phyloP scores from a whole-genome alignment of 2,797 vertebrate genomes.

The Notoglanidium macrostoma region DNA sequence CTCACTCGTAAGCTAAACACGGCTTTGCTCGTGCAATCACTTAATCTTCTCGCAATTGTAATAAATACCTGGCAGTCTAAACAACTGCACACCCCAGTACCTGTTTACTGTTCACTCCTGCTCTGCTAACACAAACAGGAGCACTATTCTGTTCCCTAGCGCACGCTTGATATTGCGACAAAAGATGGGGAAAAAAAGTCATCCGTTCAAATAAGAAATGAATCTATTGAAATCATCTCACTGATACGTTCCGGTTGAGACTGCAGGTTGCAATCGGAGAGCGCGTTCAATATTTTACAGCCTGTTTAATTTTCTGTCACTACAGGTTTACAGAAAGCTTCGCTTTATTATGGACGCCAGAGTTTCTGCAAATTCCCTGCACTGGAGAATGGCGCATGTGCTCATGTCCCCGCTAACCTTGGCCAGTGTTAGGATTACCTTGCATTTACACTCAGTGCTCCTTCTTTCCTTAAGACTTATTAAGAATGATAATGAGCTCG shows the following conservation, averaged over 20 bases:
- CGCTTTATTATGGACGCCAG: neutral
- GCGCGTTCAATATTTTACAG: neutral
- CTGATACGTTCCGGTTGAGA: neutral
- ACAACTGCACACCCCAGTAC: slow-evolving; percentile 31
- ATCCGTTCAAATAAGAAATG: neutral
- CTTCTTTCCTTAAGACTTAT: slow-evolving; percentile 99
- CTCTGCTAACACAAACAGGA: neutral
- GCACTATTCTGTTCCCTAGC: neutral
- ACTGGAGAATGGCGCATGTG: slow-evolving; percentile 78
- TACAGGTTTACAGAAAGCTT: slow-evolving; percentile 4
- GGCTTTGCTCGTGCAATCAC: slow-evolving; percentile 56
- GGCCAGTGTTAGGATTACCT: slow-evolving; percentile 97
- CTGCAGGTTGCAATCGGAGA: neutral
- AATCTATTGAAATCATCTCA: neutral
- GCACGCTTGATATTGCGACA: slow-evolving; percentile 2
- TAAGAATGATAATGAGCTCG: slow-evolving; percentile 99
- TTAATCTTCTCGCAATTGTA: slow-evolving; percentile 58
- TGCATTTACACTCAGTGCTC: slow-evolving; percentile 98
- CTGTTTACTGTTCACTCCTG: slow-evolving; percentile 1
- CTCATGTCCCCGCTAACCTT: slow-evolving; percentile 97
- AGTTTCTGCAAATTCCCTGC: slow-evolving; percentile 57
- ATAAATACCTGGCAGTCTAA: slow-evolving; percentile 53
- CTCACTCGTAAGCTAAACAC: slow-evolving; percentile 56
- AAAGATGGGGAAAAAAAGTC: neutral
- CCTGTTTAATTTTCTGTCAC: slow-evolving; percentile 10